Conservation (phyloP, 2,797 vertebrate species). For the Gallinago stenura region DNA sequence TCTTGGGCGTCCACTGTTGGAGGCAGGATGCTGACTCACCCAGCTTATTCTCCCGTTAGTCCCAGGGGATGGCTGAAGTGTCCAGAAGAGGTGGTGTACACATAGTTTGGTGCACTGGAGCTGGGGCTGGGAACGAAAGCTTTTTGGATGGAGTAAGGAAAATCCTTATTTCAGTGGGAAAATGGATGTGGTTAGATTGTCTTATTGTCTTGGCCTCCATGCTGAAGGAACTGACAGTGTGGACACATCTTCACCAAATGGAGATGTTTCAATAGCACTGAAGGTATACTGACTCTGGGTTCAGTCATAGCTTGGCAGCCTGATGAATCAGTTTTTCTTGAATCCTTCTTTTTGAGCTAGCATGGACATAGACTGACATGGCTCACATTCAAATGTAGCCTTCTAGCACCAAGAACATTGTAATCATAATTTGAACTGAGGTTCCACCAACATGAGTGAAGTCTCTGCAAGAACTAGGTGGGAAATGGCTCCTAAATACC, state of each 20-base stretch:
- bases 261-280: not conserved
- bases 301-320: not conserved
- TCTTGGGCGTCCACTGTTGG: constrained; percentile 29
- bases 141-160: not conserved
- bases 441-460: not conserved
- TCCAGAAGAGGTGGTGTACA: not conserved
- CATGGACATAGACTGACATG: not conserved
- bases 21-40: constrained; percentile 64
- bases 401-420: not conserved
- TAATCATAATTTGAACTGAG: not conserved
- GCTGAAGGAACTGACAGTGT: not conserved
- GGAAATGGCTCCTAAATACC: not conserved
- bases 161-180: not conserved
- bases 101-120: not conserved
- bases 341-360: not conserved
- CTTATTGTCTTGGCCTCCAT: not conserved
- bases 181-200: not conserved
- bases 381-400: not conserved
- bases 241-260: not conserved
- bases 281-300: not conserved
- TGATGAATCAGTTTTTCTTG: not conserved
- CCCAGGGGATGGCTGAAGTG: constrained; percentile 7
- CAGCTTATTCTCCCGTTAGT: constrained; percentile 3
- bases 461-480: not conserved
- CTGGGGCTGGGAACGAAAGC: not conserved